Base-by-base conservation (phyloP, 1,140 invertebrate species). In the Scaptomyza hsui region DNA sequence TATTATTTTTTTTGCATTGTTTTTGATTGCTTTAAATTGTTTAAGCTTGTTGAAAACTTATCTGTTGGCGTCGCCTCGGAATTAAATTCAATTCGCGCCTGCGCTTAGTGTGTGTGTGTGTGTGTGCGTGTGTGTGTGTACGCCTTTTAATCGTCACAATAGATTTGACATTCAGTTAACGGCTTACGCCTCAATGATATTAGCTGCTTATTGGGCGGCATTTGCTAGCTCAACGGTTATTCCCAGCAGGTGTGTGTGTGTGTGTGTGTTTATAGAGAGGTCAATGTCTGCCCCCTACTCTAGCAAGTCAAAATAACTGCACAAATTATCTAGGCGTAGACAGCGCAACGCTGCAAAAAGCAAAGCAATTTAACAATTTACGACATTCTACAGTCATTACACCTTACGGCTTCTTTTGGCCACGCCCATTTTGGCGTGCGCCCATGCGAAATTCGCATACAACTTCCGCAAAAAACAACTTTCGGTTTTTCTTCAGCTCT, bases 111-210 rank as follows among this genome's bases (percentile, higher is more conserved):
- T 18, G 16, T 32, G 39, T 60, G 37, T 29, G 1, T 49, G 21
- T 32, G 15, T 47, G 48, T 35, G n/a, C 24, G 18, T 29, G 60
- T 42, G 32, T 42, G 44, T 41, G 32, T 48, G 26, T 47, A 55
- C 53, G 69, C 61, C 56, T 67, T 76, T 85, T 76, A 77, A 82
- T 78, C 74, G 72, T 59, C 53, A 68, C 75, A 83, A 86, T 86
- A 86, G 81, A 86, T 86, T 86, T 86, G 81, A 86, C 81, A 86
- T 86, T 86, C 81, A 86, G 77, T 85, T 85, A 85, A 77, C 60
- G 52, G 13, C 21, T 49, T 18, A 18, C 19, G 4, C 19, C 29
- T 47, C 2, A 5, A 5, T 32, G 13, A 1, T 21, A n/a, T n/a
- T n/a, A 26, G n/a, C 41, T 72, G 47, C 49, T 72, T 63, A 78